These are phyloP conservation scores for Drosophila nigromelanica DNA, from an alignment of 1,140 invertebrate genomes.

Conservation along the genomic window DNA sequence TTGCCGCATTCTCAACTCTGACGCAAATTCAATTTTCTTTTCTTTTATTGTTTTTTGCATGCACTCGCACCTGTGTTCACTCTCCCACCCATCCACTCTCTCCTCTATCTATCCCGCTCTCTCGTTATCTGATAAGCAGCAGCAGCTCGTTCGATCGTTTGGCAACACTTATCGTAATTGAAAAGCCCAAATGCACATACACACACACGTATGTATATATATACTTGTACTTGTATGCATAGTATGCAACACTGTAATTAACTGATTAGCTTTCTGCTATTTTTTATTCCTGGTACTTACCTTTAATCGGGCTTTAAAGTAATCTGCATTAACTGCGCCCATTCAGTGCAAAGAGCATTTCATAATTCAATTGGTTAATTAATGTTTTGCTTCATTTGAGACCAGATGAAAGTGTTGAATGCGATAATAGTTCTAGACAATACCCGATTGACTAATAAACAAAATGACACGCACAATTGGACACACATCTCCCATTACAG, in stretches of 20 bases:
- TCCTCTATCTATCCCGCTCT: constrained; percentile 2
- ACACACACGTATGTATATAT: constrained; percentile 8
- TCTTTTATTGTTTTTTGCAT: constrained; percentile 22
- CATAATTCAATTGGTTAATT: constrained; percentile 17
- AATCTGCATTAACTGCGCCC: constrained; percentile 13
- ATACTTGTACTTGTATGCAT: background rate
- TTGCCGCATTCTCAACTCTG: constrained; percentile 20
- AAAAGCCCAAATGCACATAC: constrained; percentile 9
- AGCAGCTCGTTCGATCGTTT: constrained; percentile 56
- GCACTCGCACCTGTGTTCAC: constrained; percentile 23
- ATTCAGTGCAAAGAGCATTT: constrained; percentile 45
- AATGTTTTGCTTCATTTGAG: constrained; percentile 13
- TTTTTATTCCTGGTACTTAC: constrained; percentile 28
- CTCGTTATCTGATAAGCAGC: constrained; percentile 43
- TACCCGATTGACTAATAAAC: constrained; percentile 1
- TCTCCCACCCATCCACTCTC: background rate
- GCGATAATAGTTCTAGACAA: background rate
- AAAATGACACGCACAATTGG: background rate
- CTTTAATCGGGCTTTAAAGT: constrained; percentile 45
- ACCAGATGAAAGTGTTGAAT: constrained; percentile 16
- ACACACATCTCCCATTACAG: no score
- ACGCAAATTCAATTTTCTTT: constrained; percentile 26
- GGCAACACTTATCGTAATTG: constrained; percentile 74
- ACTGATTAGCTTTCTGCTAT: constrained; percentile 50
- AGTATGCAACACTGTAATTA: constrained; percentile 45